Conservation (phyloP, 2,888 invertebrate species). For the Parelbella ahira region DNA sequence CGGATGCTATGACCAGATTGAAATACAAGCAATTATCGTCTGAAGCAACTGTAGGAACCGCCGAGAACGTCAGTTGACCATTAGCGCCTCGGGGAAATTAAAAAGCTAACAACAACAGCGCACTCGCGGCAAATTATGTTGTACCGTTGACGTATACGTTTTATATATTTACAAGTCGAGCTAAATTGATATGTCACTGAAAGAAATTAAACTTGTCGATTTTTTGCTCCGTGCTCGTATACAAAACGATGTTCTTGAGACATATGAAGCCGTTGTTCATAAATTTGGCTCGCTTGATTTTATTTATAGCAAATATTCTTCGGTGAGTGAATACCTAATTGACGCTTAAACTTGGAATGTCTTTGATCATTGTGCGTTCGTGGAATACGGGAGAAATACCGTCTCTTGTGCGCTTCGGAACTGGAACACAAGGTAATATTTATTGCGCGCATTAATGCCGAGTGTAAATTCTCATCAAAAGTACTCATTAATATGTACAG, state of each 20-base stretch:
- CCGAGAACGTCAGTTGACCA: conserved; percentile 31
- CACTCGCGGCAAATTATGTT: conserved; percentile 43
- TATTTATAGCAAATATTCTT: conserved; percentile 25
- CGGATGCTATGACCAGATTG: conserved; percentile 36
- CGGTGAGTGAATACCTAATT: conserved; percentile 26
- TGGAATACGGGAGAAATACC: conserved; percentile 28
- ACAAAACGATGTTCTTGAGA: too few relatives aligned
- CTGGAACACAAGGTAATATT: conserved; percentile 23
- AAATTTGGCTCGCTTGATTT: conserved; percentile 8
- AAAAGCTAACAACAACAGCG: conserved; percentile 40
- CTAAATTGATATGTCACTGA: conserved; percentile 26
- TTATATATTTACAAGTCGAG: conserved; percentile 37
- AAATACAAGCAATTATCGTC: conserved; percentile 51
- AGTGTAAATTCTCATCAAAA: conserved; percentile 22
- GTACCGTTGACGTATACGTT: conserved; percentile 44
- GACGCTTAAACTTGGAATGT: conserved; percentile 35
- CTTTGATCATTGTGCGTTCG: conserved; percentile 38
- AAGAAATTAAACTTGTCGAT: conserved; percentile 2
- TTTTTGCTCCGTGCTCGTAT: neutral
- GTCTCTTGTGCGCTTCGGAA: conserved; percentile 17
- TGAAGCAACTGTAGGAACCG: conserved; percentile 41
- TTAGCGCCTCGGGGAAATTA: conserved; percentile 52
- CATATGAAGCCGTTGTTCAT: neutral
- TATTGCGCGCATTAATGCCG: conserved; percentile 20
- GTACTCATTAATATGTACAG: conserved; percentile 22